Evolutionary conservation across 2,113 vertebrate genomes (phyloP).

Genomic region (Cavia porcellus): DNA sequence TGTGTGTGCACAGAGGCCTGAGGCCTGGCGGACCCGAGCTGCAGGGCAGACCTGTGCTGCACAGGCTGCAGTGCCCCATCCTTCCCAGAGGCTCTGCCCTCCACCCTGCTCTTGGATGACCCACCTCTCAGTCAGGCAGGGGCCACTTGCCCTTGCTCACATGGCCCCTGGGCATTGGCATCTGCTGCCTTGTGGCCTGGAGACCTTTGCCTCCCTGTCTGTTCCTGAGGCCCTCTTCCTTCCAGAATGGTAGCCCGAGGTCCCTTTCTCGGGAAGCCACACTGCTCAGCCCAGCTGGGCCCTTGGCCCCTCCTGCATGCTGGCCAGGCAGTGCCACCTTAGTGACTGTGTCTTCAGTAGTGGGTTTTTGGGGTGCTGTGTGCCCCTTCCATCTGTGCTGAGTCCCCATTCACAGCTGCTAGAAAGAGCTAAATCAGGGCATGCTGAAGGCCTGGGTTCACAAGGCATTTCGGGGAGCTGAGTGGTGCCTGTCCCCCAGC

Average conservation of each 20-base stretch:
- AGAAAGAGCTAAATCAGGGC: background rate
- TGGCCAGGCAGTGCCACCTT: fast-evolving
- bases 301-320: background rate
- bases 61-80: background rate
- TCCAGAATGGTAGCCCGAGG: fast-evolving
- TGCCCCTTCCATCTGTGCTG: background rate
- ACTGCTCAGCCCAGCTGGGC: background rate
- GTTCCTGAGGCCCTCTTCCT: background rate
- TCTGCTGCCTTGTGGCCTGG: fast-evolving
- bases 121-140: background rate
- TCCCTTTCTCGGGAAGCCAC: background rate
- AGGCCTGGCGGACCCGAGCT: background rate
- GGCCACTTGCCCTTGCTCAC: background rate
- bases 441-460: fast-evolving
- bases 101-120: fast-evolving
- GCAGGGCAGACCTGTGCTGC: background rate
- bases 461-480: background rate
- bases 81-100: background rate
- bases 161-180: background rate
- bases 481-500: fast-evolving
- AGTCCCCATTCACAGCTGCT: background rate
- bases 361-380: background rate
- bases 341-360: fast-evolving
- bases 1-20: background rate
- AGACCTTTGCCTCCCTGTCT: background rate